phyloP scores from a whole-genome alignment of 2,888 invertebrate species.

The Lagria hirta region DNA sequence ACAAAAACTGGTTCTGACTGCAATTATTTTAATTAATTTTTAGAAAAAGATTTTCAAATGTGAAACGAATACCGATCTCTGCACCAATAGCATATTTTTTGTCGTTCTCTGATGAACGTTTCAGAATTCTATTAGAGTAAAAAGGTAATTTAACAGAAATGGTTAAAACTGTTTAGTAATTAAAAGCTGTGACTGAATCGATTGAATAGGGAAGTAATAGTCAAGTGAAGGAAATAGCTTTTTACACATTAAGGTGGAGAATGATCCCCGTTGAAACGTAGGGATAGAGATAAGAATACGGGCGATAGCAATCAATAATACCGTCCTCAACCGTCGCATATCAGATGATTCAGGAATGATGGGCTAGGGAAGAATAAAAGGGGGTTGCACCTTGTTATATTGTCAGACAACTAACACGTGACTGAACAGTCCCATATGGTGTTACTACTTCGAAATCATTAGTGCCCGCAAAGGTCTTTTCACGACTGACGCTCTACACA shows the following conservation, averaged over 20 bases:
- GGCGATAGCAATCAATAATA: conserved; percentile 28
- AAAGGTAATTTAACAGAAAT: background rate
- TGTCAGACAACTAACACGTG: conserved; percentile 22
- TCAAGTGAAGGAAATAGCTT: conserved; percentile 14
- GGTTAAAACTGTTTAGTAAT: conserved; percentile 4
- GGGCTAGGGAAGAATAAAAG: conserved; percentile 24
- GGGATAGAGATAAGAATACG: conserved; percentile 25
- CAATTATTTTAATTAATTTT: conserved; percentile 22
- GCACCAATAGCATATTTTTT: conserved; percentile 5
- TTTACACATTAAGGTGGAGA: conserved; percentile 15
- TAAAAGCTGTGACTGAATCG: conserved; percentile 6
- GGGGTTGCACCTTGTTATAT: conserved; percentile 24
- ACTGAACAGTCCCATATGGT: conserved; percentile 23
- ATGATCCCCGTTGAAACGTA: conserved; percentile 16
- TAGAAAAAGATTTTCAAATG: conserved; percentile 12
- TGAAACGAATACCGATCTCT: conserved; percentile 14
- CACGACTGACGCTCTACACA: too few relatives aligned
- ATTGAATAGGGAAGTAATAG: background rate
- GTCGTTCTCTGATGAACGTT: conserved; percentile 8
- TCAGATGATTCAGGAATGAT: conserved; percentile 24
- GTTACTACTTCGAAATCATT: conserved; percentile 18
- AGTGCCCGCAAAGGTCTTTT: conserved; percentile 20
- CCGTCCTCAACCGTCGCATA: conserved; percentile 25
- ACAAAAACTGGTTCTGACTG: conserved; percentile 19
- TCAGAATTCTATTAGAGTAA: background rate